Conservation (phyloP, 2,888 invertebrate genomes). For the Bruchidius siliquastri region DNA sequence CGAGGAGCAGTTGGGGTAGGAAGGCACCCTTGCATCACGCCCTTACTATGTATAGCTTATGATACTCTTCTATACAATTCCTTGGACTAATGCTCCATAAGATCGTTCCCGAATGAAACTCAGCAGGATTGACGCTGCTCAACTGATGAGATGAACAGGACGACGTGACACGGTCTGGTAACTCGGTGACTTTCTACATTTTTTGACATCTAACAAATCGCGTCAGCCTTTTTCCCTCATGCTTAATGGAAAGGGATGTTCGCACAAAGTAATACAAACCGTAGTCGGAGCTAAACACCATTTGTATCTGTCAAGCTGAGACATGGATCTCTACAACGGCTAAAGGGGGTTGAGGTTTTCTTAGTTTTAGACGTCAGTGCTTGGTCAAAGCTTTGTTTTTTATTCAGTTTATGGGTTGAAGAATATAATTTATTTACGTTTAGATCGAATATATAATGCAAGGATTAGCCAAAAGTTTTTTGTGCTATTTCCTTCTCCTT, state of each 20-base stretch:
- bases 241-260: neutral
- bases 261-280: neutral
- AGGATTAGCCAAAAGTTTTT: no score
- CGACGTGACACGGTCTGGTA: neutral
- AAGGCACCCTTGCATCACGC: no score
- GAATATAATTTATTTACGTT: neutral
- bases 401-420: neutral
- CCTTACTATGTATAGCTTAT: no score
- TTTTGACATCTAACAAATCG: neutral
- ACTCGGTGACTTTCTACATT: neutral
- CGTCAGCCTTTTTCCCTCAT: neutral
- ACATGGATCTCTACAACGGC: neutral
- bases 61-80: neutral
- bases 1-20: no score
- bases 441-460: no score
- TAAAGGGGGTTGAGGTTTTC: neutral
- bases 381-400: neutral
- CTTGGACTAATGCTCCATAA: neutral
- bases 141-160: neutral
- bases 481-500: no score
- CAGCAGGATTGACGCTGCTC: neutral
- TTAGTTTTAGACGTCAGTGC: neutral
- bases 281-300: neutral
- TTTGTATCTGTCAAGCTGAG: neutral
- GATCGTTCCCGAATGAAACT: neutral